These are phyloP conservation scores for Dione vanillae DNA, from an alignment of 2,888 invertebrate species.

Conservation along the genomic window DNA sequence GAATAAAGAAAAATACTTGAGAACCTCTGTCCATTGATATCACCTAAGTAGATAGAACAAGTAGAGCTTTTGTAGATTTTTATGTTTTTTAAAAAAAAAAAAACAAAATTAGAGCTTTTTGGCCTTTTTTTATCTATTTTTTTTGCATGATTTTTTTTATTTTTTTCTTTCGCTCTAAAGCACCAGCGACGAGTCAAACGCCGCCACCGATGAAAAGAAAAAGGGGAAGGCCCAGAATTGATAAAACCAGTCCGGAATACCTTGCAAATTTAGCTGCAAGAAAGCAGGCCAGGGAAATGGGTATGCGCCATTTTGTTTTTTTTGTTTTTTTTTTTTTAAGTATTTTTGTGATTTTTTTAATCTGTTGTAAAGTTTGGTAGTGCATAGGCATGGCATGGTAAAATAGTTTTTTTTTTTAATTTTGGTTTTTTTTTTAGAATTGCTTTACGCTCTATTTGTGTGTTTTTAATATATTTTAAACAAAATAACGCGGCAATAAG, in stretches of 20 bases:
- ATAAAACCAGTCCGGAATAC: slow-evolving; percentile 77
- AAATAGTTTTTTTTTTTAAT: background rate
- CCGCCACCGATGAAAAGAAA: slow-evolving; percentile 62
- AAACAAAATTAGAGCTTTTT: slow-evolving; percentile 10
- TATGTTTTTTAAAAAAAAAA: background rate
- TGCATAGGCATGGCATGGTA: background rate
- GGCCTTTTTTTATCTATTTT: slow-evolving; percentile 34
- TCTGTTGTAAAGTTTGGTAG: slow-evolving; percentile 1
- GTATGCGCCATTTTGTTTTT: slow-evolving; percentile 50
- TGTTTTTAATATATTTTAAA: background rate
- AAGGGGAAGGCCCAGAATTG: slow-evolving; percentile 73
- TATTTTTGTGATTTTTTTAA: slow-evolving; percentile 3
- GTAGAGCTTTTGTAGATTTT: background rate
- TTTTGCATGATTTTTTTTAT: slow-evolving; percentile 38
- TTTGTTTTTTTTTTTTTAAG: slow-evolving; percentile 8
- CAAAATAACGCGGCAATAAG: background rate
- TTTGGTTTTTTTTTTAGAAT: background rate
- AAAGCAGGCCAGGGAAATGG: slow-evolving; percentile 73
- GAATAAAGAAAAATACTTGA: too few species aligned
- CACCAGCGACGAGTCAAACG: slow-evolving; percentile 58
- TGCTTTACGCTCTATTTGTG: background rate
- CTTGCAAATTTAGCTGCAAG: slow-evolving; percentile 73
- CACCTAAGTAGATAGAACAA: background rate
- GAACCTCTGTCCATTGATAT: too few species aligned
- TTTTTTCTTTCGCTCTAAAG: slow-evolving; percentile 40